Evolutionary conservation across 1,140 invertebrate species (phyloP).

Genomic region (Stegodyphus dumicola): DNA sequence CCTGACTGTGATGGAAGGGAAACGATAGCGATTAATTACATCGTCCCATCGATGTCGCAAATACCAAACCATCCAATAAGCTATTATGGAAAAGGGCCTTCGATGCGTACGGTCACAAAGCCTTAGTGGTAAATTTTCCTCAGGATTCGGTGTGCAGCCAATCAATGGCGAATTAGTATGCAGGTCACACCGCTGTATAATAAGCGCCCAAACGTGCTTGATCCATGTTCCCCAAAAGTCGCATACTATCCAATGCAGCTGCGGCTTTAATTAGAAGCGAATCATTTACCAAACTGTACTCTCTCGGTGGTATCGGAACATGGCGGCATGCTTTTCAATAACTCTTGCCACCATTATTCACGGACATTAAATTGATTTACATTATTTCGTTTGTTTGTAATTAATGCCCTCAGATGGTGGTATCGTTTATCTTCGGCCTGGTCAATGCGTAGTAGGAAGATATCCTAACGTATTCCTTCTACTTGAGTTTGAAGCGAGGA

Average conservation of each 20-base stretch:
- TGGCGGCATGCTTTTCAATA: constrained; percentile 37
- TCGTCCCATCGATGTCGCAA: constrained; percentile 1
- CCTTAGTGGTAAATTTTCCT: constrained; percentile 35
- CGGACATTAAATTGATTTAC: constrained; percentile 54
- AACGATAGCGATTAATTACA: constrained; percentile 17
- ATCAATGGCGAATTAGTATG: constrained; percentile 56
- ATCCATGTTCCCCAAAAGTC: constrained; percentile 33
- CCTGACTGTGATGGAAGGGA: neutral
- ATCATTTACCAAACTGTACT: constrained; percentile 37
- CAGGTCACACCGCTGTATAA: constrained; percentile 31
- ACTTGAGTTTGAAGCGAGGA: neutral
- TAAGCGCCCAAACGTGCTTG: constrained; percentile 29
- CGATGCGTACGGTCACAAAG: neutral
- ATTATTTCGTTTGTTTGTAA: constrained; percentile 55
- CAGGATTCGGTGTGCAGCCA: constrained; percentile 8
- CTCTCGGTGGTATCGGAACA: neutral
- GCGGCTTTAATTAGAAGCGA: constrained; percentile 50
- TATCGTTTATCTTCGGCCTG: constrained; percentile 43
- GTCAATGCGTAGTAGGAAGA: constrained; percentile 17
- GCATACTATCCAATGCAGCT: constrained; percentile 51
- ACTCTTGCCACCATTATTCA: constrained; percentile 50
- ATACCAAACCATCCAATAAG: neutral
- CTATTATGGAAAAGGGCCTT: neutral
- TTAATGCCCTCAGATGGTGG: constrained; percentile 30
- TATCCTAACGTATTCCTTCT: too few species aligned